Evolutionary conservation across 37 sponge, comb jelly and placozoan genomes (phyloP).

Genomic region (Aphrocallistes beatrix): DNA sequence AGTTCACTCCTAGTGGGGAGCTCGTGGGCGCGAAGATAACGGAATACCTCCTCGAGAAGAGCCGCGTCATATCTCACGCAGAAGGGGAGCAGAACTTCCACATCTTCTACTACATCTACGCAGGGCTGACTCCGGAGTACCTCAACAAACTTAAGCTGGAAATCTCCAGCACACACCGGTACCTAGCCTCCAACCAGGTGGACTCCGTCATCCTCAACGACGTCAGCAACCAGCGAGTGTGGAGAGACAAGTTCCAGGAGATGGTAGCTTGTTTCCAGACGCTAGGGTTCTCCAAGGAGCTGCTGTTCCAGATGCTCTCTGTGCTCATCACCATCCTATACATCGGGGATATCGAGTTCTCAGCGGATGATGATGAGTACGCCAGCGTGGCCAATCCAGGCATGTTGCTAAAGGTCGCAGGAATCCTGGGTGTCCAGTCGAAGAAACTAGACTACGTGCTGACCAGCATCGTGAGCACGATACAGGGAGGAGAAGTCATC

Average conservation of each 20-base stretch:
- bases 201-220: neutral
- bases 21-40: constrained; percentile 61
- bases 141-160: constrained; percentile 25
- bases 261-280: constrained; percentile 24
- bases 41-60: constrained; percentile 72
- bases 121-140: constrained; percentile 36
- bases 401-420: constrained; percentile 29
- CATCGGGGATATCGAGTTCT: constrained; percentile 65
- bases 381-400: neutral
- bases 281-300: constrained; percentile 51
- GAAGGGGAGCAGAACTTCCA: constrained; percentile 76
- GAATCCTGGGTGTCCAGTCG: constrained; percentile 31
- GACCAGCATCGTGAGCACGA: constrained; percentile 39
- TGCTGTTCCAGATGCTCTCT: constrained; percentile 15
- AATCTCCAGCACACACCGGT: neutral
- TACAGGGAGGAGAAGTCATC: constrained; percentile 65
- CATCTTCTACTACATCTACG: constrained; percentile 72
- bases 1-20: constrained; percentile 49
- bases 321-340: constrained; percentile 69
- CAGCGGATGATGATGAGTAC: constrained; percentile 27
- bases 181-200: neutral
- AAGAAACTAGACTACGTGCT: constrained; percentile 31
- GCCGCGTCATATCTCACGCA: constrained; percentile 57
- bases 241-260: constrained; percentile 1
- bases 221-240: neutral